A percentile compares a stretch with the other conserved stretches of the same genome.
These are phyloP conservation scores for Sceloporus tristichus DNA, from an alignment of 2,113 vertebrate species.

Conservation along the genomic window DNA sequence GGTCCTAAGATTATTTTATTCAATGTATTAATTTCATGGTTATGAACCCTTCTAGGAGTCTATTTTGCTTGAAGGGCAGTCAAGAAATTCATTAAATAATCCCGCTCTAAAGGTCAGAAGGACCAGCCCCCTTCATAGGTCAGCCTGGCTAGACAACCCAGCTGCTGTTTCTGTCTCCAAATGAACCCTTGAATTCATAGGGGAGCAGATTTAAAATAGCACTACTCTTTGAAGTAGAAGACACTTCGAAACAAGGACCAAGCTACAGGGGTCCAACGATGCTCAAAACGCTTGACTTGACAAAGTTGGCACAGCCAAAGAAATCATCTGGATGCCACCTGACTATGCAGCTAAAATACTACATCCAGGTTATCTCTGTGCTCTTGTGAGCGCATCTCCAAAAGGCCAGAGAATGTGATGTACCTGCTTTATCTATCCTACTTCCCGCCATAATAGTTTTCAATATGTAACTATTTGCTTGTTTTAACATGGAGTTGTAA, in stretches of 20 bases:
- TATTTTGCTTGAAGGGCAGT: not conserved
- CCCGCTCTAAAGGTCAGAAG: not conserved
- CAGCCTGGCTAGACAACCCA: not conserved
- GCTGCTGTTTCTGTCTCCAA: not conserved
- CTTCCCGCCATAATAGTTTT: not conserved
- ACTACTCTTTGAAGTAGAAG: not conserved
- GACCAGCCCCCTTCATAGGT: not conserved
- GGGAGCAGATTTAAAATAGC: slow-evolving; percentile 18
- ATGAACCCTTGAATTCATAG: not conserved
- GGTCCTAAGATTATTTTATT: not conserved
- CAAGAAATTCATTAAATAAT: not conserved
- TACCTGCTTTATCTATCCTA: not conserved
- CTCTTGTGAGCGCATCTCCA: no score
- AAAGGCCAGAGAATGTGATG: not conserved
- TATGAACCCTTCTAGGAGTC: no score
- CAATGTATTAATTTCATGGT: not conserved
- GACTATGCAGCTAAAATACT: not conserved
- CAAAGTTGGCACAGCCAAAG: no score
- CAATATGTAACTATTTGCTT: not conserved
- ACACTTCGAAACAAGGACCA: not conserved
- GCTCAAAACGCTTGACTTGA: not conserved
- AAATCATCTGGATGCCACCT: not conserved
- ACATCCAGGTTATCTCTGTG: no score
- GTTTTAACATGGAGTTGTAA: no score
- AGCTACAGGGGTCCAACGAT: not conserved